Conservation (phyloP, 2,113 vertebrate species). For the Prionailurus bengalensis region DNA sequence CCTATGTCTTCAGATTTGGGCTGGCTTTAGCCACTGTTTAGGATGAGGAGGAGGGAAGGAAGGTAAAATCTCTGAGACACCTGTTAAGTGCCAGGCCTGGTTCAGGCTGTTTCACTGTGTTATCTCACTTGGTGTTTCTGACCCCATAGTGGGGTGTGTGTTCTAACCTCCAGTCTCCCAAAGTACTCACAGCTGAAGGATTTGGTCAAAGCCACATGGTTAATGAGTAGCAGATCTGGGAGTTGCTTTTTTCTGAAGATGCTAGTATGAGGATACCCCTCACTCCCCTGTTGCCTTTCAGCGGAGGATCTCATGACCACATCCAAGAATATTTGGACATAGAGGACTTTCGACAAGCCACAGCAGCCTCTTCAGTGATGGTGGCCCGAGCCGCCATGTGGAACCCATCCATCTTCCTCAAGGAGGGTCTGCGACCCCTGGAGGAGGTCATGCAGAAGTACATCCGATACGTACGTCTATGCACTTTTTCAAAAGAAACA, state of each 20-base stretch:
- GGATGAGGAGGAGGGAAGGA: not conserved
- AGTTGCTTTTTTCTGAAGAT: constrained; percentile 29
- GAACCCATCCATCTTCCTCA: constrained; percentile 96
- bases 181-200: not conserved
- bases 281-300: constrained; percentile 82
- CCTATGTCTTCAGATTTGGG: not conserved
- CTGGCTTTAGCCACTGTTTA: constrained; percentile 18
- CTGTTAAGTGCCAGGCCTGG: not conserved
- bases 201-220: not conserved
- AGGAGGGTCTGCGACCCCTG: constrained; percentile 90
- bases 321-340: constrained; percentile 93
- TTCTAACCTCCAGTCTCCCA: not conserved
- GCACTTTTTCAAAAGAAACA: not conserved
- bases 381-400: constrained; percentile 98
- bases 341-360: constrained; percentile 89
- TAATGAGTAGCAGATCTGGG: not conserved
- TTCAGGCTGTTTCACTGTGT: not conserved
- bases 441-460: constrained; percentile 95
- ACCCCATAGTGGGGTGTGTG: not conserved
- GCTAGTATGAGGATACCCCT: not conserved
- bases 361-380: constrained; percentile 95
- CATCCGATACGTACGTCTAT: constrained; percentile 92
- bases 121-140: not conserved
- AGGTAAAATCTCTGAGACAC: not conserved
- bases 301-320: constrained; percentile 96